A percentile compares a stretch with the other conserved stretches of the same genome.
phyloP scores from a whole-genome alignment of 2,888 invertebrate species.

The Prosapia bicincta region DNA sequence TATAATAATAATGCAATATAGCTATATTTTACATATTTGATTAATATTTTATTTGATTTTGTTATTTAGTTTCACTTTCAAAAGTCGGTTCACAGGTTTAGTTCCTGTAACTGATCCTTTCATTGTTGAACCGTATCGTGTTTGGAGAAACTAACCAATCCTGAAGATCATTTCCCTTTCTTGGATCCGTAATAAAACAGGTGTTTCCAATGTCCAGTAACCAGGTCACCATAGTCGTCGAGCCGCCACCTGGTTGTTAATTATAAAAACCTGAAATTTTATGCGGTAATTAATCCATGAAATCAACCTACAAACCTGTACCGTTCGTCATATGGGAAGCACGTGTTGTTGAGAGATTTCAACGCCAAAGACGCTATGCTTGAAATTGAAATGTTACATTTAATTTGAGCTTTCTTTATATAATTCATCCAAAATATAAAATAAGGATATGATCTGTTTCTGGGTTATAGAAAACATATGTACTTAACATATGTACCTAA shows the following conservation, averaged over 20 bases:
- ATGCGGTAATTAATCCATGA: neutral
- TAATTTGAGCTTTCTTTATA: no score
- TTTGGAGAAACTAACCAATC: neutral
- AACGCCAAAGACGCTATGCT: no score
- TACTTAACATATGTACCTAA: no score
- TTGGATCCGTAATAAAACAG: neutral
- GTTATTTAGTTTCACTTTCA: no score
- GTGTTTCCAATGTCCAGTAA: neutral
- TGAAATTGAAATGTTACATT: no score
- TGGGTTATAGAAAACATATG: no score
- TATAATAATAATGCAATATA: no score
- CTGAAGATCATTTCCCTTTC: neutral
- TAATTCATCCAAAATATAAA: no score
- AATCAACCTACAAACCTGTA: neutral
- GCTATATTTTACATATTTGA: no score
- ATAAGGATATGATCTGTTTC: no score
- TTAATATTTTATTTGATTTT: no score
- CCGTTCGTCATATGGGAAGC: neutral
- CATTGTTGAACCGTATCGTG: neutral
- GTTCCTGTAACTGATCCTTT: neutral
- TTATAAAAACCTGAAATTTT: neutral
- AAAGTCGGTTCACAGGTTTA: no score
- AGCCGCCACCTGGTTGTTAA: neutral
- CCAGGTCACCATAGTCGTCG: neutral
- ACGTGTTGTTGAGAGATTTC: neutral